Evolutionary conservation across 2,888 invertebrate species (phyloP), one percentile per base, ranked within the genome.

Genomic region (Eupithecia abbreviata): DNA sequence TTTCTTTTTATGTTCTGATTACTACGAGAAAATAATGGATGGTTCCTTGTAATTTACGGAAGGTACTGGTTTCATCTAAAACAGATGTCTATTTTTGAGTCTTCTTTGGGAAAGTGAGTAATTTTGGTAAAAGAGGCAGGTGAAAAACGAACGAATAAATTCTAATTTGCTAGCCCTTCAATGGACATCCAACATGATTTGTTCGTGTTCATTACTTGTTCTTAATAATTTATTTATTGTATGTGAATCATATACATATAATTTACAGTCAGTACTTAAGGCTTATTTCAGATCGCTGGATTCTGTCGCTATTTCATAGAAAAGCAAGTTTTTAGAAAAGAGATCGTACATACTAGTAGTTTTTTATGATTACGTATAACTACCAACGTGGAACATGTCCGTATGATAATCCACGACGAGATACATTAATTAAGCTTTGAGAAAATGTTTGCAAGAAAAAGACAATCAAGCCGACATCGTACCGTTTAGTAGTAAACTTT

Each of bases 381-480:
- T 30, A 18, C 58, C 58, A 9, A 58, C 3, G n/a, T 18, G 12
- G 7, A 42, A 41, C 18, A 66, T n/a, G 12, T 65, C 4, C 12
- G 41, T 62, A 30, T 4, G 41, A 42, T 41, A 42, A 4, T 66
- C 3, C 7, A 42, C 41, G 15, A 66, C 42, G 15, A 30, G 42
- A 42, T n/a, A 7, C 0, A 15, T 42, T 66, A 6, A 18, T 43
- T 45, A 10, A 68, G n/a, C 15, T 43, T n/a, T 12, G 9, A 13
- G 42, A 66, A 43, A 66, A 62, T n/a, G 62, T 66, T 66, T 66
- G 42, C 42, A 45, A 45, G 62, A 69, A 47, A 47, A 45, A 30
- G 30, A 47, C 30, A 47, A 49, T 49, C n/a, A 69, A 47, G 30
- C 69, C 47, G n/a, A 45, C 45, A 68, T 18, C 45, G 6, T 47